A percentile compares a stretch with the other conserved stretches of the same genome.
Conservation (phyloP, 2,888 invertebrate genomes). For the Drosophila planitibia region DNA sequence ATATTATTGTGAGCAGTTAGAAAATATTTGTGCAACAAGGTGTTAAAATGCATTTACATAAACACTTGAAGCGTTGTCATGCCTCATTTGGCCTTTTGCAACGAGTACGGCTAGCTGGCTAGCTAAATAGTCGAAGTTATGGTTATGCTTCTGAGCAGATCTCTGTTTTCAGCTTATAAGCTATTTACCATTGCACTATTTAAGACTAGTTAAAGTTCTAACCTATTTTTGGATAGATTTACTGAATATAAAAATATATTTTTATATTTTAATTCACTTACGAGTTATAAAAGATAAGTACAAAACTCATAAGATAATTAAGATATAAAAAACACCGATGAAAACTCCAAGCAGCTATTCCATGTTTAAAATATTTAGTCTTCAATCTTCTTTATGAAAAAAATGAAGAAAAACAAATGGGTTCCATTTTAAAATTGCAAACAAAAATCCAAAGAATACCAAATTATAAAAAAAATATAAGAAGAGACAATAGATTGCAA, state of each 20-base stretch:
- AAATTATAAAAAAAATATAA: constrained; percentile 32
- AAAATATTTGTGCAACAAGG: constrained; percentile 76
- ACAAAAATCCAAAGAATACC: constrained; percentile 8
- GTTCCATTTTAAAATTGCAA: neutral
- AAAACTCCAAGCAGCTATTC: neutral
- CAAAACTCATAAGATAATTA: neutral
- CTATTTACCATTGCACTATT: neutral
- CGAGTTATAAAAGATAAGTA: neutral
- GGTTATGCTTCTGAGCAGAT: neutral
- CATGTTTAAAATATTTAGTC: neutral
- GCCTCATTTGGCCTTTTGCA: constrained; percentile 55
- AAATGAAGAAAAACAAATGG: neutral
- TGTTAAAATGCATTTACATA: constrained; percentile 84
- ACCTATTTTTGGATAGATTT: neutral
- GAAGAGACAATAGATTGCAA: constrained; percentile 48
- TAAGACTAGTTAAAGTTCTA: neutral
- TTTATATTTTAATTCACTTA: neutral
- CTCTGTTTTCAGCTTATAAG: neutral
- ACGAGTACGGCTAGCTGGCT: neutral
- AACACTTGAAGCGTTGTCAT: constrained; percentile 78
- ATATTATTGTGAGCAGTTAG: constrained; percentile 76
- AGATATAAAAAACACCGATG: neutral
- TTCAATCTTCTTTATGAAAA: neutral
- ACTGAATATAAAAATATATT: neutral
- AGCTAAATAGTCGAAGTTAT: constrained; percentile 2